Base-by-base conservation (phyloP, 2,113 vertebrate species). In the Pedionomus torquatus region DNA sequence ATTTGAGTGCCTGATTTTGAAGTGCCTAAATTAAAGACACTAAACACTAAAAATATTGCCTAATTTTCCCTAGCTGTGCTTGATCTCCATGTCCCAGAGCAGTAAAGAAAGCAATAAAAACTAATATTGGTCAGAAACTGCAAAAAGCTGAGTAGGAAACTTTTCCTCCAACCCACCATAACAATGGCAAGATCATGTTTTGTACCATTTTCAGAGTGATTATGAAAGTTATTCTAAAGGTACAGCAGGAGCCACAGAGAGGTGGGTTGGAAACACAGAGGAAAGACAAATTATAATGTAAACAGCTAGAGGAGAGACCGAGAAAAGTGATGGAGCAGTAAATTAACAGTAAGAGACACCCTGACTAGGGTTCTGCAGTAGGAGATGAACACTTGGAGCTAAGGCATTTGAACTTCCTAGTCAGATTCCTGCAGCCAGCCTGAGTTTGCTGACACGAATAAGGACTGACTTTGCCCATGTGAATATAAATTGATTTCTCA, bases 401-500 rank as follows among this genome's bases (percentile, higher is more conserved):
- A 35, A 92, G 55, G 46, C 58, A 39, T 83, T 77, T 90, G 66
- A 85, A 92, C 71, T 92, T 90, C 76, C 75, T 80, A n/a, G 79
- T 87, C 54, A 74, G 49, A 74, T 85, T 91, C 78, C 82, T 70
- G 44, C 61, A 91, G 70, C 75, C 81, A 91, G 87, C 49, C 54
- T 37, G 71, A 80, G 66, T 94, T 86, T 92, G 75, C 90, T 83
- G 71, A 80, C 82, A 76, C 63, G 71, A 90, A 82, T 90, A 90
- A 90, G 75, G 78, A 80, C 48, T 90, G 93, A 58, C 79, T 77
- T 64, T 88, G 71, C 63, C 46, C 51, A 33, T 63, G 58, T 94
- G 88, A 88, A 88, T 97, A 90, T 90, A 90, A 86, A 95, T 61
- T 93, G 92, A 92, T 95, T 94, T 93, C 84, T 91, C n/a, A 33